Evolutionary conservation across 2,888 invertebrate species (phyloP).

Genomic region (Lepidocyrtinus sp.): DNA sequence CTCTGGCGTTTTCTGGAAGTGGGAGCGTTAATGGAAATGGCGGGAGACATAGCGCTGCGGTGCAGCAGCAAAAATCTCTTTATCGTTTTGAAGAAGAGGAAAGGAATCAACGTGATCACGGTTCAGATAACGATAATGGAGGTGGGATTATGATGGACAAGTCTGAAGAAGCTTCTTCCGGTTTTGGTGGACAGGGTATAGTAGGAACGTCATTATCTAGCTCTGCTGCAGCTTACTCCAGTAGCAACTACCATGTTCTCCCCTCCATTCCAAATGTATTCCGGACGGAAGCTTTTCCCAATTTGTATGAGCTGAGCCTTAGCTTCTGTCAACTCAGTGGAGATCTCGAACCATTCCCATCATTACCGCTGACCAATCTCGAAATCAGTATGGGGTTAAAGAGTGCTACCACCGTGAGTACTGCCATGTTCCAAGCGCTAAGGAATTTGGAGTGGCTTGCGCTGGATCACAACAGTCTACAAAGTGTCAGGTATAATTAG

Average conservation of each 20-base stretch:
- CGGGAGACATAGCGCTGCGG: not conserved
- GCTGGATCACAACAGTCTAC: constrained; percentile 89
- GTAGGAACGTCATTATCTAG: too few species aligned
- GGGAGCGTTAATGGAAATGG: not conserved
- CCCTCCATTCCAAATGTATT: constrained; percentile 77
- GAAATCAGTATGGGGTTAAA: constrained; percentile 89
- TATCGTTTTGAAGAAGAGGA: too few species aligned
- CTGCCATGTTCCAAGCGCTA: constrained; percentile 63
- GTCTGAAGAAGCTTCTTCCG: constrained; percentile 33
- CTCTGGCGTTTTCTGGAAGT: constrained; percentile 73
- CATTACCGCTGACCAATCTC: constrained; percentile 83
- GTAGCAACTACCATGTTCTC: constrained; percentile 44
- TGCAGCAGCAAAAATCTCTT: too few species aligned
- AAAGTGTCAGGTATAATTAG: constrained; percentile 77
- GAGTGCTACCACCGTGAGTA: constrained; percentile 77
- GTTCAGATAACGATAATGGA: constrained; percentile 2
- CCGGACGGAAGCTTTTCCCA: constrained; percentile 77
- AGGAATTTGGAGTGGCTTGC: constrained; percentile 82
- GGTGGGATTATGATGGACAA: constrained; percentile 36
- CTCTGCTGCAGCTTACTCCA: constrained; percentile 26
- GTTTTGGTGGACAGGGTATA: not conserved
- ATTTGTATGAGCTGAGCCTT: constrained; percentile 89
- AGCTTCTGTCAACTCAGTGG: constrained; percentile 89
- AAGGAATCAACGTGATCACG: not conserved
- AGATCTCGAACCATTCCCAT: constrained; percentile 84